Conservation (phyloP, 2,797 vertebrate species). For the Hemitrygon akajei region DNA sequence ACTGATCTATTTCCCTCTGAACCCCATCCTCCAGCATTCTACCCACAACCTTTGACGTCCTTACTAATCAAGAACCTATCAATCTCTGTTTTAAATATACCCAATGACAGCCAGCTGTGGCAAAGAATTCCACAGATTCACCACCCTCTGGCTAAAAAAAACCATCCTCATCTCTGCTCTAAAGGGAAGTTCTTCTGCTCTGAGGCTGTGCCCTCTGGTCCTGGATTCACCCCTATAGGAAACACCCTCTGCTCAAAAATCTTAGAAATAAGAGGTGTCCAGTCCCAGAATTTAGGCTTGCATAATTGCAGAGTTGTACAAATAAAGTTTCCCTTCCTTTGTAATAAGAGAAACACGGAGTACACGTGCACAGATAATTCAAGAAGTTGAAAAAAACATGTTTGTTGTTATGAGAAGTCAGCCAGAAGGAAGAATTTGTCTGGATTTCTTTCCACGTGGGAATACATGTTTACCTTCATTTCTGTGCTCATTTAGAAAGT, state of each 20-base stretch:
- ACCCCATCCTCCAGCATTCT: too few species aligned
- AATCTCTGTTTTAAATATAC: too few species aligned
- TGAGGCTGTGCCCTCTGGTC: too few species aligned
- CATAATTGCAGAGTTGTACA: not conserved
- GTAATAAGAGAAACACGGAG: not conserved
- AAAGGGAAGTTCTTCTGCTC: too few species aligned
- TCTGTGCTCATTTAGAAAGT: not conserved
- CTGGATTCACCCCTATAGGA: too few species aligned
- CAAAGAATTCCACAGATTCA: too few species aligned
- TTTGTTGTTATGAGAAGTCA: not conserved
- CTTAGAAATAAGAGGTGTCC: not conserved
- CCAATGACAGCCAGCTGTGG: too few species aligned
- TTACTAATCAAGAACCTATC: too few species aligned
- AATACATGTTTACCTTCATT: not conserved
- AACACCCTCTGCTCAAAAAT: not conserved
- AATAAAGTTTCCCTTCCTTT: not conserved
- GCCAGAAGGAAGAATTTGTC: not conserved
- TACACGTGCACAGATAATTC: not conserved
- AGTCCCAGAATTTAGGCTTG: not conserved
- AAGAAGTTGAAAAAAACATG: not conserved
- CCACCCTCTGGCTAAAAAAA: too few species aligned
- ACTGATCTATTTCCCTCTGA: too few species aligned
- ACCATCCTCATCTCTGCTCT: too few species aligned
- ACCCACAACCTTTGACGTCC: too few species aligned
- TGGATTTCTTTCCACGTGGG: not conserved